Evolutionary conservation across 2,888 invertebrate species (phyloP), one percentile per base, ranked within the genome.

Genomic region (Agriopis leucophaearia): DNA sequence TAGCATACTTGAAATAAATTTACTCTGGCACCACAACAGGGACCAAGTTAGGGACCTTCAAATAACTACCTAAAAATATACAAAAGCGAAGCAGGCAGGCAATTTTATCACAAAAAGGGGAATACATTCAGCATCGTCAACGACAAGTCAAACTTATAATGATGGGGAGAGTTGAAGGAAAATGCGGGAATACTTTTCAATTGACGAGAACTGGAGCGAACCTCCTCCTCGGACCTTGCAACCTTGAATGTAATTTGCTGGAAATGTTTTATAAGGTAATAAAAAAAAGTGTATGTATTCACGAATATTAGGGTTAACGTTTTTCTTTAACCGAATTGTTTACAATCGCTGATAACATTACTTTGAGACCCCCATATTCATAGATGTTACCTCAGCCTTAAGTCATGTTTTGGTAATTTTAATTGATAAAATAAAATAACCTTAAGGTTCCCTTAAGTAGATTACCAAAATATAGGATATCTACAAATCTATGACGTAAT

Each of bases 121-220:
- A 47, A 65, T 67, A 71, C 45, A 61, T 61, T 18, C 59, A 36
- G 73, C 62, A 69, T 76, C 76, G 78, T 75, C 75, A 75, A 80
- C 80, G 76, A 74, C 79, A 73, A 70, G 64, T 65, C 74, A 78
- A 68, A 81, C 72, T 81, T 80, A 76, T 80, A 78, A 80, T 72
- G 81, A 82, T 74, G 75, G 74, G 71, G 67, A 74, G 77, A 81
- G 77, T 78, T 74, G 60, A 64, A 62, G 63, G 60, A 71, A 72
- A 71, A 69, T 65, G 61, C 47, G 62, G 59, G 62, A 56, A 67
- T 69, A 66, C 69, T 73, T 27, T 73, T 70, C 71, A 69, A 72
- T 73, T 64, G 70, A 35, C 51, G 1, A 42, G 57, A 70, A 67
- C 63, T 61, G 51, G 51, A 55, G 60, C 64, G 63, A 67, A 73